Evolutionary conservation across 2,888 invertebrate genomes (phyloP).

Genomic region (Oithona nana): DNA sequence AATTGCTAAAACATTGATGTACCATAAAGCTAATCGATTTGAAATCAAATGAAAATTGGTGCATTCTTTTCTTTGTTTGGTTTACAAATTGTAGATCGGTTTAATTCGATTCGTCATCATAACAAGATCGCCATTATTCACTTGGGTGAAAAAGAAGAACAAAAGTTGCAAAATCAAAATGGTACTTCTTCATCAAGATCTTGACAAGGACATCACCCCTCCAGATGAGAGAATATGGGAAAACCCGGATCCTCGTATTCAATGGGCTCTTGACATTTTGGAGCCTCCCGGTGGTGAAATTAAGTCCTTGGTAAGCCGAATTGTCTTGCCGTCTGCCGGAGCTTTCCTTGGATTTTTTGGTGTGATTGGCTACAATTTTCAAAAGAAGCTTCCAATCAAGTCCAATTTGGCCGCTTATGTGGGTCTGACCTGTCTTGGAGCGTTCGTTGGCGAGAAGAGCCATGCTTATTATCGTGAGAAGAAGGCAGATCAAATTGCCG

Average conservation of each 20-base stretch:
- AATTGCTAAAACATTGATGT: too few species aligned
- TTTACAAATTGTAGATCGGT: too few species aligned
- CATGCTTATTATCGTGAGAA: neutral
- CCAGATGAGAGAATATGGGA: neutral
- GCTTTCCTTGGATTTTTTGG: neutral
- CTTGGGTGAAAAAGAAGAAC: too few species aligned
- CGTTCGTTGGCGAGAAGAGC: neutral
- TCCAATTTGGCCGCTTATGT: neutral
- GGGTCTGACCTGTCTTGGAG: neutral
- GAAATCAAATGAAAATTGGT: too few species aligned
- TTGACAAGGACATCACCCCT: neutral
- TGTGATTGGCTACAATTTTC: neutral
- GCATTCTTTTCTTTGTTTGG: too few species aligned
- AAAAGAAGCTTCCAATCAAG: neutral
- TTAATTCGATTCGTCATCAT: too few species aligned
- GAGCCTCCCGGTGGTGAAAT: neutral
- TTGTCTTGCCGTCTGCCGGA: neutral
- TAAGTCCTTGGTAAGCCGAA: neutral
- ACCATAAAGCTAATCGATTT: too few species aligned
- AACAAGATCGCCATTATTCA: too few species aligned
- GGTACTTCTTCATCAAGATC: neutral
- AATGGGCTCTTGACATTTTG: constrained; percentile 14
- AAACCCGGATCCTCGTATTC: neutral
- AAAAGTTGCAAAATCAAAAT: too few species aligned
- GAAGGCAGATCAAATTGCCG: neutral